Evolutionary conservation across 2,797 vertebrate species (phyloP).

Genomic region (Pipistrellus pipistrellus): DNA sequence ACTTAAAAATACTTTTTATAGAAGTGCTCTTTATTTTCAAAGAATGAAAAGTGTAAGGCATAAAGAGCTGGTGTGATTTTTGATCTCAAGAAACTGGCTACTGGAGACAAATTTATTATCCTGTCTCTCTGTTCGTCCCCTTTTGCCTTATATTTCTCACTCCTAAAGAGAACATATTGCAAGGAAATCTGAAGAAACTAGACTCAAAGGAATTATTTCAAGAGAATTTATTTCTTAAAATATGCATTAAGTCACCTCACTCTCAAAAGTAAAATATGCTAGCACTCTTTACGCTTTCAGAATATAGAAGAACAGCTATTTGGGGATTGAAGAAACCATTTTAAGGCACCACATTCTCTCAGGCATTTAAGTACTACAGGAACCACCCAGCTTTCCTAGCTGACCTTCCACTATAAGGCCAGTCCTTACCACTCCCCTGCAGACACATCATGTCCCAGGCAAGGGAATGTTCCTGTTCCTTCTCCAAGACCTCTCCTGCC

Average conservation of each 20-base stretch:
- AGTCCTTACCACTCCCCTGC: not conserved
- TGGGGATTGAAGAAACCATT: not conserved
- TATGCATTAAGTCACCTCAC: not conserved
- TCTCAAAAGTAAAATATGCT: not conserved
- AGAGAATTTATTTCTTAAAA: slow-evolving; percentile 36
- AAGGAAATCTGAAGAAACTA: not conserved
- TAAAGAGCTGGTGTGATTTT: not conserved
- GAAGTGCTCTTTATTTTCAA: not conserved
- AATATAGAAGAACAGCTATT: not conserved
- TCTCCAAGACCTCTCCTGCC: not conserved
- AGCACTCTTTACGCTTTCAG: not conserved
- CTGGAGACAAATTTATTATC: not conserved
- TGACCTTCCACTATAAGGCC: not conserved
- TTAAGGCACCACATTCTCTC: not conserved
- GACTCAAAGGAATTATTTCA: slow-evolving; percentile 32
- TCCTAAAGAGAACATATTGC: not conserved
- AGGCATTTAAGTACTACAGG: not conserved
- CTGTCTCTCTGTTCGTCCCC: not conserved
- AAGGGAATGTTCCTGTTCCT: not conserved
- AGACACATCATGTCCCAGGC: not conserved
- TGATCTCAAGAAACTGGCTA: not conserved
- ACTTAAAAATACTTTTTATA: slow-evolving; percentile 17
- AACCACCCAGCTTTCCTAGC: not conserved
- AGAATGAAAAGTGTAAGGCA: not conserved
- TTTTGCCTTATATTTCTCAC: not conserved